Evolutionary conservation across 2,888 invertebrate species (phyloP).

Genomic region (Dermolepida albohirtum): DNA sequence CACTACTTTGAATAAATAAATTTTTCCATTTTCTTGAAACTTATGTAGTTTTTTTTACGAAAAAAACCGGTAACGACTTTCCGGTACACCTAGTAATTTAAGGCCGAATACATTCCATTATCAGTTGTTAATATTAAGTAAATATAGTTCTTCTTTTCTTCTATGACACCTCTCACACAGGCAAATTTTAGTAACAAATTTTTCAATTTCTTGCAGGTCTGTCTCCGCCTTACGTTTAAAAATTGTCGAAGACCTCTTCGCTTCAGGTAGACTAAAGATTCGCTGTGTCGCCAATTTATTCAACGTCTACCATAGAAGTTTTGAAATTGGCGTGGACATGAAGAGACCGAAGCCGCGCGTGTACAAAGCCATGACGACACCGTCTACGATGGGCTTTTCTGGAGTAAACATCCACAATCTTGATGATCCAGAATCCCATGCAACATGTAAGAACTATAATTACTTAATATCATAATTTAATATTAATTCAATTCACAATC

Average conservation of each 20-base stretch:
- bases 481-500: no score
- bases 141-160: no score
- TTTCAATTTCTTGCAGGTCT: conserved; percentile 60
- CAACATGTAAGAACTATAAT: conserved; percentile 48
- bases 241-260: conserved; percentile 57
- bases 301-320: conserved; percentile 75
- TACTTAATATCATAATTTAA: no score
- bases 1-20: no score
- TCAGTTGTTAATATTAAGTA: no score
- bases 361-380: conserved; percentile 37
- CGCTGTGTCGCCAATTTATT: conserved; percentile 76
- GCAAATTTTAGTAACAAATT: no score
- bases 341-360: conserved; percentile 59
- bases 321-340: conserved; percentile 74
- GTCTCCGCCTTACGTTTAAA: conserved; percentile 58
- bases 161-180: no score
- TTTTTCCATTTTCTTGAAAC: no score
- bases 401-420: conserved; percentile 36
- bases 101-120: no score
- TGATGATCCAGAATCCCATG: conserved; percentile 45
- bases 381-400: conserved; percentile 39
- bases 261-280: conserved; percentile 65
- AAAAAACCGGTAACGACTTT: no score
- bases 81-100: no score
- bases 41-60: no score